phyloP scores from a whole-genome alignment of 35 echinoderm and acorn worm genomes.

The Anneissia japonica region DNA sequence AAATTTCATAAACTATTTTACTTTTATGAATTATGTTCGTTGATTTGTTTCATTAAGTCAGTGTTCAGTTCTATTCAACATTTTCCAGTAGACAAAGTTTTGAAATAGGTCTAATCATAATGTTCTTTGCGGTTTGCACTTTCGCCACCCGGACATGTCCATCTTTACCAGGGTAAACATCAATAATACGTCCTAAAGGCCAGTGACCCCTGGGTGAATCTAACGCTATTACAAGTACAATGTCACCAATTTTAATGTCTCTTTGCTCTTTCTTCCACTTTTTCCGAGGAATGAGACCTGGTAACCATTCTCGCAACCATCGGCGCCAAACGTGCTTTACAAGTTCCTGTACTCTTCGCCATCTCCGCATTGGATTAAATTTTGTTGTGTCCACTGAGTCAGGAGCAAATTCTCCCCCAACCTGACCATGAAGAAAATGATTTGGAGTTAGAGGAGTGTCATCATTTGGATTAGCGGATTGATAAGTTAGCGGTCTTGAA shows the following conservation, averaged over 20 bases:
- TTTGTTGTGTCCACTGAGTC: neutral
- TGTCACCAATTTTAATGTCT: conserved; percentile 24
- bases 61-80: neutral
- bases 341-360: conserved; percentile 16
- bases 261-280: conserved; percentile 9
- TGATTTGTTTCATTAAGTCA: no score
- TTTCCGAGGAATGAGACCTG: conserved; percentile 9
- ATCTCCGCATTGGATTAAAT: conserved; percentile 6
- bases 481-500: conserved; percentile 30
- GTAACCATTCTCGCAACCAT: conserved; percentile 23
- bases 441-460: conserved; percentile 21
- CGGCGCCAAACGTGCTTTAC: conserved; percentile 34
- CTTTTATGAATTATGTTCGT: no score
- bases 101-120: conserved; percentile 22
- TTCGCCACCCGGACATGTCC: conserved; percentile 14
- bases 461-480: conserved; percentile 24
- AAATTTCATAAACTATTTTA: no score
- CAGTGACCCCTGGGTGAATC: conserved; percentile 6
- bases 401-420: neutral
- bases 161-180: conserved; percentile 17
- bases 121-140: conserved; percentile 3
- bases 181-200: conserved; percentile 11
- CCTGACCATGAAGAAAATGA: conserved; percentile 24
- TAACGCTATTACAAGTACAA: conserved; percentile 1
- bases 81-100: conserved; percentile 7